Base-by-base conservation (phyloP, 2,888 invertebrate species). In the Tinea semifulvella region DNA sequence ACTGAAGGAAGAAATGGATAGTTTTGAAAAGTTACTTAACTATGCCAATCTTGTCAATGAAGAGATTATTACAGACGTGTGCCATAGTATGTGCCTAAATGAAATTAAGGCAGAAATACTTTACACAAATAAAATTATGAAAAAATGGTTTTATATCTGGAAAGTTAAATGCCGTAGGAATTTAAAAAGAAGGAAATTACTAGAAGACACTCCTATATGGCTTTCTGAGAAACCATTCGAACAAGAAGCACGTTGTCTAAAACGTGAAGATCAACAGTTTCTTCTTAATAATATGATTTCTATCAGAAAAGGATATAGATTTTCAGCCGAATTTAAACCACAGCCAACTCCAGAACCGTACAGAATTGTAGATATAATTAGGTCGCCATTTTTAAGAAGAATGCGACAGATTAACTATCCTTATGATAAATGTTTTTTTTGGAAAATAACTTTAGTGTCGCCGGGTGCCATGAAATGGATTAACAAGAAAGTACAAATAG, bases 381-480 rank as follows among this genome's bases (percentile, higher is more conserved):
- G 64, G 54, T 77, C 65, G 47, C 70, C 63, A 49, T 65, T 69
- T 53, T 62, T 71, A 48, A 77, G 60, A 70, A 81, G 65, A 42
- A 83, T 64, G 79, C 81, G 67, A 64, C 80, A 68, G 68, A 82
- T 70, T 40, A 67, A 54, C 54, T 77, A 68, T 58, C 71, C 61
- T 51, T 60, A 77, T 56, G 60, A 73, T 54, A 68, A 72, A 62
- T 67, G 68, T 55, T 63, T 73, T 60, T 61, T 79, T 61, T 89
- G 88, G 88, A 89, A 89, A 67, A 60, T 87, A 22, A 77, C 84
- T 3, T 59, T 88, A 42, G 84, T 86, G 5, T 73, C 85, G 45
- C 85, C 87, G 1, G 73, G 82, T 49, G 53, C 70, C 40, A 59
- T 60, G 16, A 74, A 82, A 56, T 76, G 77, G 62, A 51, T 77